Conservation (phyloP, 1,140 invertebrate genomes). For the Magallana ariakensis region DNA sequence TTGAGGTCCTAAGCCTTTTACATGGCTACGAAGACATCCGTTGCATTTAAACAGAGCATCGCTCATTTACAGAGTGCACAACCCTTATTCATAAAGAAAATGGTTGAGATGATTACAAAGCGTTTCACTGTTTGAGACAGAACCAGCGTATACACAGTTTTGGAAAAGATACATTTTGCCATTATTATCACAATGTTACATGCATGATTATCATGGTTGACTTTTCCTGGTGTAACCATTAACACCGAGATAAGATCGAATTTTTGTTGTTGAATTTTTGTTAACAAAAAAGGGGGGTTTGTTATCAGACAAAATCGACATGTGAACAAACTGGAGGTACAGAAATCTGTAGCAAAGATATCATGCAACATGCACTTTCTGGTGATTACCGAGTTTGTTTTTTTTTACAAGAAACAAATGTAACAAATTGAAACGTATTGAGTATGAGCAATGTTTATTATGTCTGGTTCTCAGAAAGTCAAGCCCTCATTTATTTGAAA, state of each 20-base stretch:
- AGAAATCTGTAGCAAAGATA: too few species aligned
- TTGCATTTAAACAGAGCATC: not conserved
- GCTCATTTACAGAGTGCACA: not conserved
- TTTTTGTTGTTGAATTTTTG: not conserved
- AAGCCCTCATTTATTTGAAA: too few species aligned
- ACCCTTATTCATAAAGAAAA: not conserved
- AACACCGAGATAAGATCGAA: not conserved
- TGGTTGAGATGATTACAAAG: not conserved
- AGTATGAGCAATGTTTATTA: too few species aligned
- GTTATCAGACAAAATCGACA: too few species aligned
- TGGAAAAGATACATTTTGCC: not conserved
- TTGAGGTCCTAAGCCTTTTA: not conserved
- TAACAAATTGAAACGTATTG: too few species aligned
- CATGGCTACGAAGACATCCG: constrained; percentile 6
- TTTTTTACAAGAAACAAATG: too few species aligned
- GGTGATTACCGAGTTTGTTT: too few species aligned
- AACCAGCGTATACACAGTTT: not conserved
- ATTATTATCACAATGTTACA: not conserved
- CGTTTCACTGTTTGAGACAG: not conserved
- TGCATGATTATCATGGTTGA: not conserved
- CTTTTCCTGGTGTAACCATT: not conserved
- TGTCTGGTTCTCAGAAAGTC: too few species aligned
- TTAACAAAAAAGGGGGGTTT: not conserved
- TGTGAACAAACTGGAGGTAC: too few species aligned
- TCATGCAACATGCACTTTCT: too few species aligned